Conservation (phyloP, 2,113 vertebrate genomes). For the Oenanthe melanoleuca region DNA sequence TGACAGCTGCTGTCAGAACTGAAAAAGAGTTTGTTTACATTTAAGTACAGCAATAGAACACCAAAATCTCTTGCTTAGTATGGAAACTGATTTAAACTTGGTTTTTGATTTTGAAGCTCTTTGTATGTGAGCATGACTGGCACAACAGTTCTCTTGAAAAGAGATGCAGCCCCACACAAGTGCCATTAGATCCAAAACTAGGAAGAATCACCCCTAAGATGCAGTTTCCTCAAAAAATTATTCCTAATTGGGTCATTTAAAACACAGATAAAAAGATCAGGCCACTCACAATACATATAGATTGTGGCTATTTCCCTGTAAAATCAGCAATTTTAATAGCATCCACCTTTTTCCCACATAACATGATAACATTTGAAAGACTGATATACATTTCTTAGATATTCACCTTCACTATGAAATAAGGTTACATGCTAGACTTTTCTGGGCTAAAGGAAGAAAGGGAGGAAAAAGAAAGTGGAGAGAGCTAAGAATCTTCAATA, state of each 20-base stretch:
- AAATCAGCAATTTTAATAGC: neutral
- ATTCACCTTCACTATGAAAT: neutral
- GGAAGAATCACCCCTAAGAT: neutral
- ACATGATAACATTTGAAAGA: neutral
- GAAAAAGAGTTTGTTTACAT: neutral
- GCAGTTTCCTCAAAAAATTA: neutral
- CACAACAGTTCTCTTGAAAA: neutral
- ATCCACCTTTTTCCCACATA: neutral
- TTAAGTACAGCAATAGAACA: neutral
- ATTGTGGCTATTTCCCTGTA: neutral
- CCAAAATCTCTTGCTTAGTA: neutral
- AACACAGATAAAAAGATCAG: neutral
- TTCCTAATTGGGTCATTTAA: neutral
- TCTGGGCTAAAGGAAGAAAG: neutral
- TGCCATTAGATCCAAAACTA: neutral
- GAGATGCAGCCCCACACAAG: neutral
- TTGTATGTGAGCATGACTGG: rapidly evolving
- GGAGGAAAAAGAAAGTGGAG: neutral
- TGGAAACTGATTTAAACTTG: neutral
- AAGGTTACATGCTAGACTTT: neutral
- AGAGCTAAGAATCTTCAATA: neutral
- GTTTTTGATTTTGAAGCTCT: neutral
- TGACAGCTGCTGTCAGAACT: neutral
- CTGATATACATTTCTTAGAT: neutral
- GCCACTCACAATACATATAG: neutral